Conservation (phyloP, 53 echinoderm and acorn worm genomes). For the Echinarachnius parma region DNA sequence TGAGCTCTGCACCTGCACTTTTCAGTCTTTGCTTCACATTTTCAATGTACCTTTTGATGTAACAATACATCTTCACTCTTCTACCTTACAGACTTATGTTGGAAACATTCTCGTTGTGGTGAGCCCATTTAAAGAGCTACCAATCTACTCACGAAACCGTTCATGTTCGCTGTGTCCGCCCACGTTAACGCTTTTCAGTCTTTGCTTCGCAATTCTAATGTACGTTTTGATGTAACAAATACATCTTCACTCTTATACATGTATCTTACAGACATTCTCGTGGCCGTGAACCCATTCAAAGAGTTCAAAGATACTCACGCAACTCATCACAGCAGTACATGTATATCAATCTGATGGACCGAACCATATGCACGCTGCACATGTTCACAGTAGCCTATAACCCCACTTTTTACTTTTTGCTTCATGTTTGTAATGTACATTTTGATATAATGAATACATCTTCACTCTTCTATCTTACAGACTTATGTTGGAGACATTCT, state of each 20-base stretch:
- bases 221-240: background rate
- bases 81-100: slow-evolving; percentile 79
- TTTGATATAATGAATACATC: background rate
- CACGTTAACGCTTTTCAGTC: background rate
- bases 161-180: slow-evolving; percentile 77
- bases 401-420: background rate
- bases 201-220: background rate
- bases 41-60: background rate
- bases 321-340: slow-evolving; percentile 57
- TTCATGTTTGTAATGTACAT: background rate
- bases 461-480: slow-evolving; percentile 31
- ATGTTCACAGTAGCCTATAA: slow-evolving; percentile 67
- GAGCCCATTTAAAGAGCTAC: slow-evolving; percentile 89
- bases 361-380: slow-evolving; percentile 67
- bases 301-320: slow-evolving; percentile 76
- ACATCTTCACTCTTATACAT: slow-evolving; percentile 47
- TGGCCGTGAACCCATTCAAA: slow-evolving; percentile 95
- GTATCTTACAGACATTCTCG: slow-evolving; percentile 90
- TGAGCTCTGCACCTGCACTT: background rate
- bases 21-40: background rate
- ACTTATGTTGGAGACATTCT: slow-evolving; percentile 98
- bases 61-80: background rate
- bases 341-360: slow-evolving; percentile 49
- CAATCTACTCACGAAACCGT: slow-evolving; percentile 78
- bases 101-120: slow-evolving; percentile 89